Evolutionary conservation across 2,888 invertebrate genomes (phyloP), one percentile per base, ranked within the genome.

Genomic region (Tridacna gigas): DNA sequence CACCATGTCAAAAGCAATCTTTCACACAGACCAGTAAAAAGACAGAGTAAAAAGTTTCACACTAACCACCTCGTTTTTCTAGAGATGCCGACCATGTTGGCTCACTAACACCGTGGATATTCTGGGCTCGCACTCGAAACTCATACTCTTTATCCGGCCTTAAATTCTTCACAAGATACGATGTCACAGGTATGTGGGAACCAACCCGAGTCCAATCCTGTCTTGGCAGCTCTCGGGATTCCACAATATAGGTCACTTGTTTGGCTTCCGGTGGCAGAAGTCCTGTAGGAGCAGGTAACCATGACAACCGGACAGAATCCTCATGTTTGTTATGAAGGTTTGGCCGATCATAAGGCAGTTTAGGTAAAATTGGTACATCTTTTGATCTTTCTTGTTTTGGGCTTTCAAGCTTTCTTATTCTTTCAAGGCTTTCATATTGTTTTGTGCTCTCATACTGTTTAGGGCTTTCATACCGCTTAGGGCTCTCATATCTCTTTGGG

Each of bases 71-170:
- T 71, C 88, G 56, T 79, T 87, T 89, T 69, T 88, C 83, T 60
- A 94, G 83, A 18, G 91, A 90, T 12, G 91, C 92, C 11, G 92
- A 91, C 2, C 99, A 98, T 77, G 98, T 98, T 0, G 99, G 99
- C 94, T 99, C 99, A 95, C 98, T 98, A 86, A 98, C 97, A 74
- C 99, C 99, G 94, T 97, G 98, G 94, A 98, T 97, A 95, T 99
- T 99, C 94, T 99, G 99, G 9, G 99, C 99, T 48, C 99, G 96
- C 63, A 99, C 97, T 84, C 99, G 96, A 96, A 99, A 98, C 95
- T 97, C 97, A 95, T 99, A 99, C 95, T 99, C 99, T 89, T 97
- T 96, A 96, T 98, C 98, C 15, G 92, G 92, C 45, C 89, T 79
- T 20, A 93, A 86, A 71, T 90, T 82, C 18, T 89, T 77, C 4